Evolutionary conservation across 2,113 vertebrate genomes (phyloP), one percentile per base, ranked within the genome.

Genomic region (Saguinus imperator): DNA sequence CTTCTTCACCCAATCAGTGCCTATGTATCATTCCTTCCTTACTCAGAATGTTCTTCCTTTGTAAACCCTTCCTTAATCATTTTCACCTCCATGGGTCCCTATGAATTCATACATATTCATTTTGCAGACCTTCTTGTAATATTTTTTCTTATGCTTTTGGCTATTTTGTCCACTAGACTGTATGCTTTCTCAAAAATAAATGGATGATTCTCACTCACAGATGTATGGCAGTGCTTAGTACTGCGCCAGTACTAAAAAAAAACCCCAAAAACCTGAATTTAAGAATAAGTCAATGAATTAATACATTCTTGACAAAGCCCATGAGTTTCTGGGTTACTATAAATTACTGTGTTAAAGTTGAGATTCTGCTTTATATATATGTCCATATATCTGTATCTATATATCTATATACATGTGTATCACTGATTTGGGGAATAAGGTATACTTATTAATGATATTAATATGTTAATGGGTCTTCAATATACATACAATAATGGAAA

Each of bases 41-140:
- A 9, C 13, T 45, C 7, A 10, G 3, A 40, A 4, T 0, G 4
- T 3, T 13, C 43, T 5, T 21, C 0, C 43, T 58, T 10, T 55
- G 27, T 13, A 80, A 57, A 52, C 7, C 8, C 8, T 83, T 43
- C 13, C 52, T 72, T 13, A 10, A 9, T 11, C 75, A 45, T 29
- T 40, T 35, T 40, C 8, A 32, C 25, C 8, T 23, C 27, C 18
- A 1, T 1, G 21, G 18, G 17, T 18, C 64, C 32, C 37, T 29
- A 32, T 1, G 37, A 82, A 16, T 10, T 68, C 43, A 23, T 6
- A 12, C 3, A 40, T 64, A 29, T 27, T 8, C 7, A 1, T 57
- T 37, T 35, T 2, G 3, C 52, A 37, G 6, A 61, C n/a, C 50
- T 27, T 27, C 40, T 21, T 21, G 17, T 5, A 11, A 14, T 50